Base-by-base conservation (phyloP, 2,888 invertebrate species). In the Sepiola atlantica region DNA sequence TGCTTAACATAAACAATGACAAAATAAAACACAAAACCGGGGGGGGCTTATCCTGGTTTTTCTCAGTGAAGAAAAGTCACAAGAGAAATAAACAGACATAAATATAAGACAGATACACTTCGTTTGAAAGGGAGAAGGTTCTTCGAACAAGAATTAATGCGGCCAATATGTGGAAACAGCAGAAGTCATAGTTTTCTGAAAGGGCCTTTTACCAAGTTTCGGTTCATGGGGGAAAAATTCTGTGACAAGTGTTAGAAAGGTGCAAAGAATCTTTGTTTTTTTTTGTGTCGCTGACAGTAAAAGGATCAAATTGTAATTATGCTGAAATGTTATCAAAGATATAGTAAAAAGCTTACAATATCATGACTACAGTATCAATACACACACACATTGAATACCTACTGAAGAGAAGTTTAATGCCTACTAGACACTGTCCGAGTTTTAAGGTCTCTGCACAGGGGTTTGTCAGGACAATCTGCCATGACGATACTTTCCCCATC, bases 1-100 rank as follows among this genome's bases (percentile, higher is more conserved):
- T n/a, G n/a, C 77, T 77, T 32, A 77, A 77, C 77, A 77, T 77
- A n/a, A 77, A 77, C 77, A 77, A 77, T n/a, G n/a, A 77, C n/a
- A 32, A 77, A 77, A 16, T n/a, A 77, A 77, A 77, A 32, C 14
- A 32, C n/a, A 77, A 61, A 20, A 20, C 4, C 4, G 24, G 24
- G 24, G 24, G 21, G 24, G 6, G 21, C n/a, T 77, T 77, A 10
- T 77, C 77, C n/a, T 77, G n/a, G 2, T 77, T 77, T 77, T 77
- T 32, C 77, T 77, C n/a, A 14, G 77, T 8, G 12, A 77, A 32
- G n/a, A 77, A 77, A 77, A 77, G 77, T n/a, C 14, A 77, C 18
- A 16, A 77, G 16, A 77, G 77, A 77, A 77, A 77, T 77, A 32
- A 61, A 61, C 61, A 32, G 77, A 77, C 10, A 77, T 28, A 77